A percentile compares a stretch with the other conserved stretches of the same genome.
Conservation (phyloP, 2,113 vertebrate species). For the Isurus oxyrinchus region DNA sequence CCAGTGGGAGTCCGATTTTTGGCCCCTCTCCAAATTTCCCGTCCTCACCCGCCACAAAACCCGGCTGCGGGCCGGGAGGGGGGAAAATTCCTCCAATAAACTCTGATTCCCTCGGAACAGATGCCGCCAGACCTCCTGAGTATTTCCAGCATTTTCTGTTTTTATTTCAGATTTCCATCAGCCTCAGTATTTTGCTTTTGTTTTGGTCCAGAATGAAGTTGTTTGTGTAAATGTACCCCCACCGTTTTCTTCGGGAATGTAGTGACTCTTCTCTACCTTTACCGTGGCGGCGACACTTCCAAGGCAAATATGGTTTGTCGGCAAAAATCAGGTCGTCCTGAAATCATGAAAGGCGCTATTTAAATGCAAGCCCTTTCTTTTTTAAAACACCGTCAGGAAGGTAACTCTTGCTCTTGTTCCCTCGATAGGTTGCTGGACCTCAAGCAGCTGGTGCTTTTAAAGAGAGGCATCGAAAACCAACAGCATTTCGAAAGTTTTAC, state of each 20-base stretch:
- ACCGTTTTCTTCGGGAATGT: not conserved
- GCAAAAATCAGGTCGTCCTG: not conserved
- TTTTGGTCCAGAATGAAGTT: not conserved
- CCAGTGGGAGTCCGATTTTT: too few species aligned
- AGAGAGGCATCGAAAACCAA: conserved; percentile 72
- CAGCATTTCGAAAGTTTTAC: conserved; percentile 81
- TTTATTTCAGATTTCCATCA: too few species aligned
- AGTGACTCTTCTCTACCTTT: not conserved
- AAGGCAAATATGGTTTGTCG: too few species aligned
- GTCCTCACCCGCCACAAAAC: too few species aligned
- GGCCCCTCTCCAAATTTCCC: too few species aligned
- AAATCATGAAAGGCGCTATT: not conserved
- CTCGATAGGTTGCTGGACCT: conserved; percentile 72
- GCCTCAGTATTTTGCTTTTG: too few species aligned
- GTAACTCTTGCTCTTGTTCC: not conserved
- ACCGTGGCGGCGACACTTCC: not conserved
- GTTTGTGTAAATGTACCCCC: not conserved
- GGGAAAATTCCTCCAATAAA: too few species aligned
- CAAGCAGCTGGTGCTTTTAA: conserved; percentile 73
- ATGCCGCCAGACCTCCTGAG: too few species aligned
- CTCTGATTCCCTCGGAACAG: too few species aligned
- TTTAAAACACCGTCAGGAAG: not conserved
- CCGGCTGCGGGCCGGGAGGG: too few species aligned
- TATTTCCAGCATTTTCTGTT: too few species aligned
- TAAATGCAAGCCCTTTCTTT: not conserved